A percentile compares a stretch with the other conserved stretches of the same genome.
Evolutionary conservation across 2,888 invertebrate genomes (phyloP).

Genomic region (Molanna angustata): DNA sequence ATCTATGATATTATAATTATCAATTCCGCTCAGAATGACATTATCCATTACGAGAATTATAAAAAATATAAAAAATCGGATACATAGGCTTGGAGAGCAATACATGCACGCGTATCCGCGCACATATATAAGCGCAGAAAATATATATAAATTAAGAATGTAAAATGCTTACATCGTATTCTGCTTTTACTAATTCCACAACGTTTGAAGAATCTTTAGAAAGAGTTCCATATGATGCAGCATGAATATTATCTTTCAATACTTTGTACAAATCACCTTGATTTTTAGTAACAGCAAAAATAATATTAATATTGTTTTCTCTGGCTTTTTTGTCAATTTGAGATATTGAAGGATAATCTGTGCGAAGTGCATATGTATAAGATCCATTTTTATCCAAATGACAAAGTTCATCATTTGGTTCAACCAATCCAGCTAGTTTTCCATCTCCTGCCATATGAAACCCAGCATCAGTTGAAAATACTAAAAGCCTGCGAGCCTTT

Average conservation of each 20-base stretch:
- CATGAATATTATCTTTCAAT: slow-evolving; percentile 61
- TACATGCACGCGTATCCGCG: too few relatives aligned
- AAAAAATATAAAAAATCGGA: too few relatives aligned
- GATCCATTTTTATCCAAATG: slow-evolving; percentile 55
- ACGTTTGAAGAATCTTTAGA: slow-evolving; percentile 63
- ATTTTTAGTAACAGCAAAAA: slow-evolving; percentile 65
- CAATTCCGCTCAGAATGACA: too few relatives aligned
- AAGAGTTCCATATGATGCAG: slow-evolving; percentile 63
- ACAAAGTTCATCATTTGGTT: slow-evolving; percentile 71
- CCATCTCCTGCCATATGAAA: slow-evolving; percentile 82
- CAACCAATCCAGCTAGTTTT: slow-evolving; percentile 62
- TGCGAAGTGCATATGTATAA: slow-evolving; percentile 56
- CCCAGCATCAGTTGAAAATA: slow-evolving; percentile 74
- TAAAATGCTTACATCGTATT: slow-evolving; percentile 60
- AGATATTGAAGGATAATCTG: slow-evolving; percentile 80
- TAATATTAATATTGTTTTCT: slow-evolving; percentile 70
- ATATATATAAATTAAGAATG: too few relatives aligned
- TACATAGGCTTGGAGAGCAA: too few relatives aligned
- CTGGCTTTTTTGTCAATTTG: slow-evolving; percentile 61
- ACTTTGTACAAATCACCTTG: slow-evolving; percentile 47
- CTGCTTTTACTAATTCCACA: slow-evolving; percentile 60
- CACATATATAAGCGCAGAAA: too few relatives aligned
- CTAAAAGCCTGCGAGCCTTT: slow-evolving; percentile 69
- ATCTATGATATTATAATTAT: background rate
- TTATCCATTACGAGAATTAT: too few relatives aligned